phyloP scores from a whole-genome alignment of 2,888 invertebrate species.

The Margaritifera margaritifera region DNA sequence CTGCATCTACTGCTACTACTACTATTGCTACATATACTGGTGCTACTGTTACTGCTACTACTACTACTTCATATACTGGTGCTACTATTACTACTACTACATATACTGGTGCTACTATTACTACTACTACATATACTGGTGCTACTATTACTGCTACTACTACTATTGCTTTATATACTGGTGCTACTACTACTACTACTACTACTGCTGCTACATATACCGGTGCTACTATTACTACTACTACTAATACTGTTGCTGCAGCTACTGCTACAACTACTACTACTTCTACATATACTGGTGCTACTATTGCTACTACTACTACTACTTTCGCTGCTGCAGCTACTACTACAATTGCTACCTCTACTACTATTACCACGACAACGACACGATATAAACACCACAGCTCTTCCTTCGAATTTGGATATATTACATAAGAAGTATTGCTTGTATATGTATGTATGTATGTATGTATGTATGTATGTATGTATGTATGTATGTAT shows the following conservation, averaged over 20 bases:
- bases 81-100: no score
- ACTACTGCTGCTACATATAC: conserved; percentile 4
- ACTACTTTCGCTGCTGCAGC: neutral
- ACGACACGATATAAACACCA: no score
- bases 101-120: no score
- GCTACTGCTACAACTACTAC: neutral
- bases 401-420: no score
- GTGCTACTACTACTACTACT: neutral
- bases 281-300: neutral
- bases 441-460: no score
- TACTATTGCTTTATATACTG: conserved; percentile 4
- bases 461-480: no score
- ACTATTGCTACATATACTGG: conserved; percentile 23
- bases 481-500: no score
- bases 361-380: no score
- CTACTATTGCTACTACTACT: neutral
- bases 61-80: conserved; percentile 20
- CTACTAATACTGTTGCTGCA: neutral
- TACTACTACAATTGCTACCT: neutral
- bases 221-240: neutral
- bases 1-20: conserved; percentile 20
- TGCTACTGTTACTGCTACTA: conserved; percentile 26
- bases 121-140: no score
- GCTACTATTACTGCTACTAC: conserved; percentile 11
- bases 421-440: no score